Evolutionary conservation across 1,140 invertebrate species (phyloP), one percentile per base, ranked within the genome.

Genomic region (Saccostrea glomerata): DNA sequence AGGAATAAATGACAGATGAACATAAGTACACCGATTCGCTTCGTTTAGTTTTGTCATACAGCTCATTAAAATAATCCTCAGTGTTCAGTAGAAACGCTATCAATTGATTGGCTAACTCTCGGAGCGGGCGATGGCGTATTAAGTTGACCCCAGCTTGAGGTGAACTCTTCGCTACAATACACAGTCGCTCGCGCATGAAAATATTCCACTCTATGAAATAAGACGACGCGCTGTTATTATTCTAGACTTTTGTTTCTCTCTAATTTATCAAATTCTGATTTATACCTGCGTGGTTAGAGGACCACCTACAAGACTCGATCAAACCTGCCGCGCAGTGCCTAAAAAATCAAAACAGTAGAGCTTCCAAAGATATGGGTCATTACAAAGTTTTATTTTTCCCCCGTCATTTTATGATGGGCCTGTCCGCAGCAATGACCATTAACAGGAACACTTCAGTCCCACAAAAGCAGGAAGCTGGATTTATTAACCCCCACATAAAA

Each of bases 11-110:
- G 84, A 85, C 84, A 85, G 84, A 40, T 85, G 55, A 56, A 87
- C 86, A 87, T 87, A 87, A 83, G 82, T 87, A 87, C 73, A 83
- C 73, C 36, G 77, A 60, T 83, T 83, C 86, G 86, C 77, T 83
- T 83, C 30, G 86, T 87, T 86, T 87, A 73, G 84, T 89, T 83
- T 84, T 89, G 83, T 86, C 82, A 89, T 84, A 87, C 20, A 56
- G 47, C 84, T 90, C 86, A 90, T 90, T 90, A 90, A 87, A 90
- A 90, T 90, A 90, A 85, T 87, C 84, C 84, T 23, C 84, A 83
- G 83, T 77, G 70, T 86, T 73, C 85, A 56, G 86, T 90, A 73
- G 89, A 88, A 88, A 56, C 23, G 60, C 89, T 70, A 86, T 86
- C 86, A 82, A 86, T 83, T 90, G 86, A 88, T 88, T 90, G 86